Evolutionary conservation across 2,888 invertebrate genomes (phyloP).

Genomic region (Seira ritae): DNA sequence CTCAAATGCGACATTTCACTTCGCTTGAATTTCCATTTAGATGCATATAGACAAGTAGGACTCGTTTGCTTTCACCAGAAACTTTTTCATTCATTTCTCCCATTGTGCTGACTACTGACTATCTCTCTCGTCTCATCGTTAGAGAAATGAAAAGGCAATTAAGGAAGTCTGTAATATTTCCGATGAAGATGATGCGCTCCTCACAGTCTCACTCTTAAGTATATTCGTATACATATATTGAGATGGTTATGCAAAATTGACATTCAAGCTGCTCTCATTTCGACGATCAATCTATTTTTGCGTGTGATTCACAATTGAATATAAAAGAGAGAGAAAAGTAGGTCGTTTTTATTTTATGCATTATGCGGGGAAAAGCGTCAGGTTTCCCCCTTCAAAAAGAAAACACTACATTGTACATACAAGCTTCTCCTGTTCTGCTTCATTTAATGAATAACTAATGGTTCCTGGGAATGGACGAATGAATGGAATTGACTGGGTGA

Average conservation of each 20-base stretch:
- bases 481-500: slow-evolving; percentile 2
- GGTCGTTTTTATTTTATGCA: background rate
- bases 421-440: background rate
- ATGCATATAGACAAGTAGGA: background rate
- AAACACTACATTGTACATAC: background rate
- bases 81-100: background rate
- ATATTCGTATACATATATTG: no score
- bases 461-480: background rate
- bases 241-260: no score
- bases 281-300: no score
- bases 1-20: no score
- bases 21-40: background rate
- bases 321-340: background rate
- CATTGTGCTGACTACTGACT: no score
- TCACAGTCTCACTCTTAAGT: no score
- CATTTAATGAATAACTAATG: slow-evolving; percentile 50
- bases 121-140: no score
- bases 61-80: slow-evolving; percentile 1
- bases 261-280: no score
- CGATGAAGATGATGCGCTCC: background rate
- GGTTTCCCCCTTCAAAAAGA: background rate
- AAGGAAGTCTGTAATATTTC: slow-evolving; percentile 37
- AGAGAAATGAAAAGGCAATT: background rate
- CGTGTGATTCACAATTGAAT: no score
- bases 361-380: slow-evolving; percentile 3